A percentile compares a stretch with the other conserved stretches of the same genome.
Conservation (phyloP, 1,140 invertebrate species). For the Ruditapes philippinarum region DNA sequence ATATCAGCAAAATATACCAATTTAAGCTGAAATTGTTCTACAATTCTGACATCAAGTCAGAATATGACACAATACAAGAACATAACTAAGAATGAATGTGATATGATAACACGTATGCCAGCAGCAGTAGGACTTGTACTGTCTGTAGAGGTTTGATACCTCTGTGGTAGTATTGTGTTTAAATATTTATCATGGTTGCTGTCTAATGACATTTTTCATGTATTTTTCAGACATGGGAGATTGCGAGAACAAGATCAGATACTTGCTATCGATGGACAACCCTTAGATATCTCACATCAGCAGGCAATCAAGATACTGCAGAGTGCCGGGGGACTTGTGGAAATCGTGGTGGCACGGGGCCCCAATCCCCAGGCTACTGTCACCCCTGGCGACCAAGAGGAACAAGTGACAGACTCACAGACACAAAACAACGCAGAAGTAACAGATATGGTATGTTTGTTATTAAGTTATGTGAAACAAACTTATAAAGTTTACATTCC, state of each 20-base stretch:
- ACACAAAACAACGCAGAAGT: slow-evolving; percentile 36
- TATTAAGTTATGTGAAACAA: background rate
- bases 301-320: slow-evolving; percentile 94
- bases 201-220: no score
- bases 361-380: slow-evolving; percentile 60
- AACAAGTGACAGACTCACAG: slow-evolving; percentile 56
- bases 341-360: slow-evolving; percentile 91
- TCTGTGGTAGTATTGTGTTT: no score
- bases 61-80: no score
- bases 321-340: slow-evolving; percentile 92
- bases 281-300: slow-evolving; percentile 94
- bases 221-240: slow-evolving; percentile 91
- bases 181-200: no score
- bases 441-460: slow-evolving; percentile 59
- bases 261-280: slow-evolving; percentile 95
- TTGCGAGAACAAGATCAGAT: slow-evolving; percentile 95
- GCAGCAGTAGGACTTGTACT: no score
- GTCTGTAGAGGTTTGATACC: no score
- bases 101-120: no score
- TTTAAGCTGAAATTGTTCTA: no score
- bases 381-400: slow-evolving; percentile 32
- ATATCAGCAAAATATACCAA: no score
- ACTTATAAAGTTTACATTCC: no score
- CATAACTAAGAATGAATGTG: no score
- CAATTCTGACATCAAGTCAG: no score